Base-by-base conservation (phyloP, 2,888 invertebrate genomes). In the Elmis aenea region DNA sequence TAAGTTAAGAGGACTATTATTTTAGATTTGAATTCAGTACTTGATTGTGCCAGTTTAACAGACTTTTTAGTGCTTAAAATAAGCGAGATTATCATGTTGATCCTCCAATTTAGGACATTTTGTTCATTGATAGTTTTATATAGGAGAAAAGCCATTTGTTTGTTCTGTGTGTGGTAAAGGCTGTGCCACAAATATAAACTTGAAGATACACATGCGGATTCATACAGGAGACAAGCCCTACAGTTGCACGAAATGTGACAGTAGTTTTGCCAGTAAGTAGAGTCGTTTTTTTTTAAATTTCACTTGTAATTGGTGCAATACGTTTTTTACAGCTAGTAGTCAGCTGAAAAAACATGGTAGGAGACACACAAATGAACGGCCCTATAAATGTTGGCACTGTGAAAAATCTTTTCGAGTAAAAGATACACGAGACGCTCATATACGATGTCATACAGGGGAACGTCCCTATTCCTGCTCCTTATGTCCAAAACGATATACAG, bases 311-410 rank as follows among this genome's bases (percentile, higher is more conserved):
- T 18, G 18, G 18, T 6, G 5, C 18, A 18, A 18, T 18, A 5
- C 5, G 8, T 30, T 29, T 25, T 34, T 58, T 58, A 32, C 33
- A 67, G 66, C 63, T 11, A 60, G 58, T 43, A 58, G 57, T 13
- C 66, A 66, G 42, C 36, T 67, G 28, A 65, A 62, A 41, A 67
- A 66, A 44, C 68, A 68, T 44, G 53, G 51, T 26, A 53, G 59
- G 52, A 55, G 59, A 18, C 68, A 68, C 38, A 65, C 63, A 0
- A 66, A 66, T 1, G 64, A 64, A 42, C 57, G 59, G 38, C 67
- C 66, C 1, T 68, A 66, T 45, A 57, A 61, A 13, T 68, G 68
- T 45, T 66, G 62, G 61, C 65, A 65, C 28, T 68, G 68, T 43
- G 68, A 66, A 2, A 61, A 63, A 47, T 50, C 61, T 5, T 68